phyloP scores from a whole-genome alignment of 2,888 invertebrate species.

The Camponotus fellah region DNA sequence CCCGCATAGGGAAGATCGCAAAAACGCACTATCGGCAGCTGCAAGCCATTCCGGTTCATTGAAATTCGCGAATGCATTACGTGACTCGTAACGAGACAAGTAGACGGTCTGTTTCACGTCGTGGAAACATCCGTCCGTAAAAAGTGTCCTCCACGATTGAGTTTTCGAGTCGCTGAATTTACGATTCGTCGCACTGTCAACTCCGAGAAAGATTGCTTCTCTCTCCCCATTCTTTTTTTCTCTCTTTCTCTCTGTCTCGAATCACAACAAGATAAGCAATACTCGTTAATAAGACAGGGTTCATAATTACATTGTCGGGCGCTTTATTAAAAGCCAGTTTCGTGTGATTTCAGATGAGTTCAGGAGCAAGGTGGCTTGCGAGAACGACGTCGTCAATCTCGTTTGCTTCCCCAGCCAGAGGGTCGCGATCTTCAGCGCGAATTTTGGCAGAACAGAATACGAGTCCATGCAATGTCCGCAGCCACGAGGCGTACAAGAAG shows the following conservation, averaged over 20 bases:
- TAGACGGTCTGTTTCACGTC: slow-evolving; percentile 58
- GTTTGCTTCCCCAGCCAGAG: slow-evolving; percentile 95
- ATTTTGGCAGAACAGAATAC: slow-evolving; percentile 95
- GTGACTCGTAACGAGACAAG: slow-evolving; percentile 57
- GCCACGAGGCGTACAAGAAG: slow-evolving; percentile 94
- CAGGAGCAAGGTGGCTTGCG: slow-evolving; percentile 97
- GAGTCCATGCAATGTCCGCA: slow-evolving; percentile 96
- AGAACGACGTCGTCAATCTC: slow-evolving; percentile 95
- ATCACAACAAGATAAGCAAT: neutral
- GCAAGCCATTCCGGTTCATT: slow-evolving; percentile 57
- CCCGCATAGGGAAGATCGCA: slow-evolving; percentile 32
- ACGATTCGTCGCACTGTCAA: slow-evolving; percentile 1
- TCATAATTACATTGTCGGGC: slow-evolving; percentile 13
- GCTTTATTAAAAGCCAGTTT: slow-evolving; percentile 45
- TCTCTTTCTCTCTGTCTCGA: neutral
- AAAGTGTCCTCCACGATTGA: slow-evolving; percentile 38
- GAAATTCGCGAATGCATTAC: slow-evolving; percentile 60
- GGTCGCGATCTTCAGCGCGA: slow-evolving; percentile 97
- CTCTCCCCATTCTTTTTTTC: neutral
- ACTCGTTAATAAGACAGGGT: slow-evolving; percentile 20
- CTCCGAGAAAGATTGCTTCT: slow-evolving; percentile 31
- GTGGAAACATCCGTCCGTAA: slow-evolving; percentile 15
- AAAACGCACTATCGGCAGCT: slow-evolving; percentile 55
- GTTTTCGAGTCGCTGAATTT: slow-evolving; percentile 27
- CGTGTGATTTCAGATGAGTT: slow-evolving; percentile 93